These are phyloP conservation scores for Epizoanthus ramosus DNA, from an alignment of 92 coral and sea anemone genomes.

Conservation along the genomic window DNA sequence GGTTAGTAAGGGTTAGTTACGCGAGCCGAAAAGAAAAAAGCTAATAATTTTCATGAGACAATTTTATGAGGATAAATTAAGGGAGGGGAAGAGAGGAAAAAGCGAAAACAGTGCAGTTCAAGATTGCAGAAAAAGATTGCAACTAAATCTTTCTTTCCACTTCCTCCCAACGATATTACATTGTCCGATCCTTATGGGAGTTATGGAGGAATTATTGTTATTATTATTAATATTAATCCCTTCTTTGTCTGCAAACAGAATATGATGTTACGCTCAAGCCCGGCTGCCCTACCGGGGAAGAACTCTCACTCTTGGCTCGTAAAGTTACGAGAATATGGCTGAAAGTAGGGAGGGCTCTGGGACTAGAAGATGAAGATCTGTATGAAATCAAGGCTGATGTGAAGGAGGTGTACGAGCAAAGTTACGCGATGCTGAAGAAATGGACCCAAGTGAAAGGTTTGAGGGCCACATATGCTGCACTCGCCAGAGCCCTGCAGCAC, in stretches of 20 bases:
- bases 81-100: too few species aligned
- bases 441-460: conserved; percentile 58
- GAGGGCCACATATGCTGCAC: conserved; percentile 48
- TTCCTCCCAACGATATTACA: too few species aligned
- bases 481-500: conserved; percentile 57
- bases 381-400: conserved; percentile 53
- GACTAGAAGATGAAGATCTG: conserved; percentile 38
- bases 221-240: too few species aligned
- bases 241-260: background rate
- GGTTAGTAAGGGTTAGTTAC: too few species aligned
- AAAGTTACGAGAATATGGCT: conserved; percentile 48
- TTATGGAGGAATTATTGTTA: too few species aligned
- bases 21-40: too few species aligned
- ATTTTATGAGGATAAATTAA: too few species aligned
- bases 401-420: conserved; percentile 36
- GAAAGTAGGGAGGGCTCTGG: conserved; percentile 54
- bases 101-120: too few species aligned
- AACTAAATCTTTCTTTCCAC: too few species aligned
- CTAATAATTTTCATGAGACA: too few species aligned
- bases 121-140: too few species aligned
- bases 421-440: conserved; percentile 58
- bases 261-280: conserved; percentile 12
- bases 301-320: conserved; percentile 46
- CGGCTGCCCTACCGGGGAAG: conserved; percentile 45
- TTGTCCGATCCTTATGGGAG: too few species aligned